Evolutionary conservation across 2,113 vertebrate genomes (phyloP).

Genomic region (Argyrosomus japonicus): DNA sequence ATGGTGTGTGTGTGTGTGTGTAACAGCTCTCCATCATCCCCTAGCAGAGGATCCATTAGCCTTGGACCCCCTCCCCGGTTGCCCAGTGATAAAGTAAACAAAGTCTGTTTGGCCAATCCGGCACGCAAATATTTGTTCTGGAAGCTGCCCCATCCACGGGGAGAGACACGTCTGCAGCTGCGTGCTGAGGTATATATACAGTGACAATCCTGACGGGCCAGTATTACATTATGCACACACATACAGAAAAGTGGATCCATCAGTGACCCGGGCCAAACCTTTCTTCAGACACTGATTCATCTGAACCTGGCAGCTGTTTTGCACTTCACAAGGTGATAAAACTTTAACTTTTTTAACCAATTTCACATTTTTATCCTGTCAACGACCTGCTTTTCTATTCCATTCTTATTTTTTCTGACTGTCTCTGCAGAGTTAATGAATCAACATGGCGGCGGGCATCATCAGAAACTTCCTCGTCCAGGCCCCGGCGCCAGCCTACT

Average conservation of each 20-base stretch:
- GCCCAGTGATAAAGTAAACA: slow-evolving; percentile 94
- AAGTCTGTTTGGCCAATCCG: slow-evolving; percentile 92
- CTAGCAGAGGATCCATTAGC: slow-evolving; percentile 89
- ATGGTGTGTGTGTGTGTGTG: slow-evolving; percentile 32
- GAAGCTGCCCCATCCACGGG: slow-evolving; percentile 82
- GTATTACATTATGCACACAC: slow-evolving; percentile 39
- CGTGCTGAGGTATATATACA: slow-evolving; percentile 74
- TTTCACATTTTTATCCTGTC: not conserved
- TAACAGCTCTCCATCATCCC: slow-evolving; percentile 91
- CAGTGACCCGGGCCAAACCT: slow-evolving; percentile 36
- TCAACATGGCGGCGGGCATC: slow-evolving; percentile 88
- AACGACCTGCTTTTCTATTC: not conserved
- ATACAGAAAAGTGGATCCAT: slow-evolving; percentile 15
- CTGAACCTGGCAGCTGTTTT: not conserved
- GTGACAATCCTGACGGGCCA: slow-evolving; percentile 7
- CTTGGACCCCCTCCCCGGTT: slow-evolving; percentile 86
- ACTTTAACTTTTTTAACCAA: not conserved
- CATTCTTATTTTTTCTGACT: not conserved
- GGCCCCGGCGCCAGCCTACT: slow-evolving; percentile 76
- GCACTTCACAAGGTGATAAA: slow-evolving; percentile 25
- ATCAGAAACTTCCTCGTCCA: slow-evolving; percentile 84
- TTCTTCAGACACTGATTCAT: slow-evolving; percentile 16
- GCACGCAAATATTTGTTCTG: slow-evolving; percentile 96
- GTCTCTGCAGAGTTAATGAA: slow-evolving; percentile 1
- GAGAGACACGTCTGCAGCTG: slow-evolving; percentile 40